A percentile compares a stretch with the other conserved stretches of the same genome.
Evolutionary conservation across 2,797 vertebrate genomes (phyloP).

Genomic region (Notamacropus eugenii): DNA sequence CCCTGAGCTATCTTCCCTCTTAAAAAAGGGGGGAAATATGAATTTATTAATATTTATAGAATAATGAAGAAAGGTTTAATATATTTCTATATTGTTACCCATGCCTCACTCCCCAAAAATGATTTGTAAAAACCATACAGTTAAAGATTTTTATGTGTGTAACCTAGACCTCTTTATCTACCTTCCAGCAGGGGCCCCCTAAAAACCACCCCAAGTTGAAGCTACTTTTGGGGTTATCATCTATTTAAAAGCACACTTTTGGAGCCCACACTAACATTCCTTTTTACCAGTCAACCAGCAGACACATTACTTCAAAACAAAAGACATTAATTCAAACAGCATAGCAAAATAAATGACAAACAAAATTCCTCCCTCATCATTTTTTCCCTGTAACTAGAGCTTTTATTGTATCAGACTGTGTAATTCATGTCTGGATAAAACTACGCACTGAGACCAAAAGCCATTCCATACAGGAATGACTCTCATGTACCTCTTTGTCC

Average conservation of each 20-base stretch:
- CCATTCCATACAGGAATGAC: neutral
- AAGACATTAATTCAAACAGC: neutral
- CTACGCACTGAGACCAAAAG: neutral
- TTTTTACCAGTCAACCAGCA: neutral
- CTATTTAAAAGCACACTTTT: neutral
- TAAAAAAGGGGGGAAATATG: neutral
- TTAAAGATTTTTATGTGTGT: neutral
- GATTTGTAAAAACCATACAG: conserved; percentile 17
- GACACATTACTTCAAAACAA: neutral
- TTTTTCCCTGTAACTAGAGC: neutral
- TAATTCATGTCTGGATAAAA: neutral
- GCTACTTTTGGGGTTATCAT: neutral
- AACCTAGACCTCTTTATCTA: neutral
- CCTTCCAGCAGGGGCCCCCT: neutral
- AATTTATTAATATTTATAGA: neutral
- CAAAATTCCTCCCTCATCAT: neutral
- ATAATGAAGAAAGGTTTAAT: conserved; percentile 43
- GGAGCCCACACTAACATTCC: neutral
- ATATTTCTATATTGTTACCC: conserved; percentile 1
- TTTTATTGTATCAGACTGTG: neutral
- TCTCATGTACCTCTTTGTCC: neutral
- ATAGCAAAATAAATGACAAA: neutral
- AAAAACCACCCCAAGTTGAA: neutral
- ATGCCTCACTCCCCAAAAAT: neutral
- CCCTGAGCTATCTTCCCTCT: neutral